Evolutionary conservation across 2,888 invertebrate genomes (phyloP), one percentile per base, ranked within the genome.

Genomic region (Callosobruchus maculatus): DNA sequence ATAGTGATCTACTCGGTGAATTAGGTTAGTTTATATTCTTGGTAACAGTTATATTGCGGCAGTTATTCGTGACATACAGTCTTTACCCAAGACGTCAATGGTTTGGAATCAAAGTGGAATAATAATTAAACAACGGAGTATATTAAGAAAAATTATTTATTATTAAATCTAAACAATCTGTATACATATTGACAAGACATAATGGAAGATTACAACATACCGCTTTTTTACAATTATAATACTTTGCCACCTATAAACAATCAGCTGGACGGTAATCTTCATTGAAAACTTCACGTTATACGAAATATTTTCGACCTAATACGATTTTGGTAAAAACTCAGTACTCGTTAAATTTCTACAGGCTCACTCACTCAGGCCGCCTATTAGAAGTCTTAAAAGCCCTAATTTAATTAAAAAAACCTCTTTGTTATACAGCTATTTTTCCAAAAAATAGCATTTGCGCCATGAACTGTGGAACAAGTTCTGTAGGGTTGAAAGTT

Each of bases 101-200:
- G n/a, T n/a, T n/a, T n/a, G n/a, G n/a, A n/a, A n/a, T n/a, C 7
- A 4, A 7, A 7, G 18, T 18, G 49, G 49, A n/a, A n/a, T 49
- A 13, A 49, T 4, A 49, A 49, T 22, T 71, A 49, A 67, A 71
- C 67, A 22, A 22, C 68, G 66, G 2, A 26, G 68, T 49, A 21
- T 68, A 71, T 70, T 71, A 74, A 68, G 72, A 75, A 75, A 75
- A 75, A 74, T 75, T 70, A 75, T 71, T 75, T 75, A 72, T 75
- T 72, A 74, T 75, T 75, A 49, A 49, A 49, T 75, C 74, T 74
- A 75, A 74, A 75, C 80, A 82, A 83, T 78, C 80, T 80, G 81
- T 81, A 82, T 84, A 84, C 82, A 83, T 84, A 83, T 82, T 84
- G 84, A 85, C 85, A 85, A 85, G 84, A 85, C 83, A 83, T 80